Base-by-base conservation (phyloP, 2,888 invertebrate species). In the Ophioninae sp. region DNA sequence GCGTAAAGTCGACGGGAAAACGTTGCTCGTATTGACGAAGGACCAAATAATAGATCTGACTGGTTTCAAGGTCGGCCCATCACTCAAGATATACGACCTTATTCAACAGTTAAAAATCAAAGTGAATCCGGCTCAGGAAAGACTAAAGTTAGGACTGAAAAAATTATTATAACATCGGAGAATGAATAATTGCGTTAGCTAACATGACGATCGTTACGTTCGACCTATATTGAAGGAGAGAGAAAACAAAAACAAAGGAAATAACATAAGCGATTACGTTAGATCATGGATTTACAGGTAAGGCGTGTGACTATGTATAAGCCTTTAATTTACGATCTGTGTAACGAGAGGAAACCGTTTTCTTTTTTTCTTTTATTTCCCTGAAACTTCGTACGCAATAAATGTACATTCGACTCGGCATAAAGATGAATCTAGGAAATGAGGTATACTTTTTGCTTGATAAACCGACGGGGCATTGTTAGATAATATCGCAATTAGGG, bases 41-140 rank as follows among this genome's bases (percentile, higher is more conserved):
- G 98, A 98, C 92, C 96, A 98, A 93, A 97, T 99, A 85, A 96
- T 98, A 88, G 96, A 96, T 89, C 94, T 98, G 85, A 96, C 98
- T 37, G 97, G 97, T 87, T 98, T 97, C 95, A 98, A 98, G 94
- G 98, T 99, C 82, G 98, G 98, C 1, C 98, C 98, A 7, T 98
- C 98, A 21, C 93, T 99, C 83, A 98, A 98, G 94, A 98, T 99
- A 89, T 97, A 95, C 91, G 98, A 98, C 94, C 95, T 99, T 87
- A 97, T 99, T 91, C 97, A 98, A 90, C 97, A 98, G 92, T 94
- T 98, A 75, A 98, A 97, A 94, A 96, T 96, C 93, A 97, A 97
- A 94, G 95, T 96, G 85, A 96, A 96, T 93, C 96, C 96, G 85
- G 95, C 96, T 85, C 95, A 96, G 91, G 95, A 95, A 89, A 94